Base-by-base conservation (phyloP, 2,888 invertebrate genomes). In the Parnassius smintheus region DNA sequence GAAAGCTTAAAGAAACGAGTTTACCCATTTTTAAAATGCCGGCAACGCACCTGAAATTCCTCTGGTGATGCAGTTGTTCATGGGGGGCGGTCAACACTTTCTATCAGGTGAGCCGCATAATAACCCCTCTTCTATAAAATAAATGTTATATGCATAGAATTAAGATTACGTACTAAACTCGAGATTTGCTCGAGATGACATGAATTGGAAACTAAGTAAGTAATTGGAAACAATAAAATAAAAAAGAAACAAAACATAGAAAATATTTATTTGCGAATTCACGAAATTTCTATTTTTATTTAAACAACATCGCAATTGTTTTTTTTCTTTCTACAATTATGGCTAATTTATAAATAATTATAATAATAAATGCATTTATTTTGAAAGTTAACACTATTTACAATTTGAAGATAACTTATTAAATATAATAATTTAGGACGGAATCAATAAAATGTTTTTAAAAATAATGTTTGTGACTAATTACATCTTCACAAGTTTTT, bases 331-430 rank as follows among this genome's bases (percentile, higher is more conserved):
- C 70, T 77, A 66, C 48, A 67, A 62, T 65, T 83, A 85, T 83
- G 82, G 83, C 84, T 85, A 80, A 78, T 77, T 76, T 70, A 75
- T 75, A 81, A 71, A 72, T 82, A 77, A 74, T 75, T 77, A 74
- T 75, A 77, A 73, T 84, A 84, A 81, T 86, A 86, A 86, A 86
- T 86, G 86, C 86, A 81, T 76, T 79, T 74, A 69, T 65, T 70
- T 51, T 41, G 50, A 56, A 55, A 60, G 48, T 54, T 61, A 61
- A 62, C 57, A 59, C 58, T 62, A 62, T 62, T 56, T 62, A 65
- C 65, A 61, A 56, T 62, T 56, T 51, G 10, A 56, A 56, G 50
- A 56, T 59, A 56, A 46, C 49, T 55, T 55, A 51, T 25, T 18
- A 59, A 25, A 41, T 56, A 59, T 22, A 59, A 63, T 63, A 63